Evolutionary conservation across 2,888 invertebrate species (phyloP), one percentile per base, ranked within the genome.

Genomic region (Muschampia plurimacula): DNA sequence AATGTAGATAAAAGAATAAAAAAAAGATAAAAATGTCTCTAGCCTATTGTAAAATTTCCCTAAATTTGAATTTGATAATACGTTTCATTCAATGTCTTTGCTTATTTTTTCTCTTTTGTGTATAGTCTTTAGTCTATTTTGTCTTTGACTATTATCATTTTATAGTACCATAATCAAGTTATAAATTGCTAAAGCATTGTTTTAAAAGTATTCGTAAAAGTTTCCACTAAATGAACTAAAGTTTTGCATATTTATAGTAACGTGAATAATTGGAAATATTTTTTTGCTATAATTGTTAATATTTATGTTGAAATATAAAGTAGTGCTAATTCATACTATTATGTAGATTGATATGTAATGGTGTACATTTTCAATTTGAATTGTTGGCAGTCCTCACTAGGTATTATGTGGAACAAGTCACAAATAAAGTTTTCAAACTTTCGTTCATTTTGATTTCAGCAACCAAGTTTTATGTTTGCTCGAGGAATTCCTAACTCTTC

Each of bases 361-460:
- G 49, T 49, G 49, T 6, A 49, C n/a, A 49, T 49, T n/a, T 49
- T n/a, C 49, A 49, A 49, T n/a, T 49, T 49, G 49, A 49, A 49
- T 49, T 49, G 49, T 49, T 49, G 13, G 49, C 49, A n/a, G 49
- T 49, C n/a, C 49, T 49, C 49, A 49, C 49, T 49, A 59, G 79
- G 80, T 79, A 84, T 83, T 84, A 83, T 83, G 83, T 82, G 79
- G 78, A 78, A 82, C 76, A 78, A 81, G 82, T 86, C 86, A 87
- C 88, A 90, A 90, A 89, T 89, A 88, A 88, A 88, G 82, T 87
- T 86, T 83, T 77, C 78, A 78, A 82, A 82, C 84, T 78, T 81
- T 80, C 78, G 76, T 86, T 86, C 87, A 86, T 89, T 85, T 89
- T 87, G 83, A 81, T 83, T 86, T 84, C 82, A 36, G 32, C 63